Base-by-base conservation (phyloP, 2,113 vertebrate species). In the Pao palembangensis region DNA sequence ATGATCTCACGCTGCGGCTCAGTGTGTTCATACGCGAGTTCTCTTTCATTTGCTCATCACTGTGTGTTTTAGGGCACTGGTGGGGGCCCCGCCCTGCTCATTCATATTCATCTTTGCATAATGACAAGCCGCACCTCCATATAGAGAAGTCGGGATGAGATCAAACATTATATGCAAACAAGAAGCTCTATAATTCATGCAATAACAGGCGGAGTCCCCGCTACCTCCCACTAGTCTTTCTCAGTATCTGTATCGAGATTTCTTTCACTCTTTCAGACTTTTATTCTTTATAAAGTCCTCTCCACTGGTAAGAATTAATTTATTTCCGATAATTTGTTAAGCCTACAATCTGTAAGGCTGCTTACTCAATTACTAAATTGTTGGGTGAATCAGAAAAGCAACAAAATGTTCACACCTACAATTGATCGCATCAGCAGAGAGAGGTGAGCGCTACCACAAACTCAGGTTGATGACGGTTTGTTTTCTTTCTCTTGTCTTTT, bases 51-150 rank as follows among this genome's bases (percentile, higher is more conserved):
- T 85, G 82, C 71, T 76, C 81, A 76, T 71, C 65, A 63, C 70
- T 65, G 79, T 76, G 79, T 76, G 82, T 81, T 83, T 85, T 81
- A 69, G 68, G 59, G 62, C 44, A 51, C 62, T 51, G 54, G 43
- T 28, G 61, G 75, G 57, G 58, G 69, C 74, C 65, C 86, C 79
- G 67, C 86, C 85, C 78, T 52, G 18, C 69, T 87, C 74, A 87
- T 88, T 85, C 62, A 87, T 88, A 88, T 88, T 87, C 78, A 86
- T 82, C 47, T 38, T 12, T 0, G 68, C 75, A 84, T 88, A 84
- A 85, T 85, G 78, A 82, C 76, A 61, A 64, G 61, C 82, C 82
- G 69, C 60, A 53, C 83, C 86, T 84, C 78, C 55, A 48, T 80
- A 80, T 67, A 54, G 70, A 34, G 34, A 70, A 81, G 77, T 68